Evolutionary conservation across 2,888 invertebrate species (phyloP), one percentile per base, ranked within the genome.

Genomic region (Campoplex capitator): DNA sequence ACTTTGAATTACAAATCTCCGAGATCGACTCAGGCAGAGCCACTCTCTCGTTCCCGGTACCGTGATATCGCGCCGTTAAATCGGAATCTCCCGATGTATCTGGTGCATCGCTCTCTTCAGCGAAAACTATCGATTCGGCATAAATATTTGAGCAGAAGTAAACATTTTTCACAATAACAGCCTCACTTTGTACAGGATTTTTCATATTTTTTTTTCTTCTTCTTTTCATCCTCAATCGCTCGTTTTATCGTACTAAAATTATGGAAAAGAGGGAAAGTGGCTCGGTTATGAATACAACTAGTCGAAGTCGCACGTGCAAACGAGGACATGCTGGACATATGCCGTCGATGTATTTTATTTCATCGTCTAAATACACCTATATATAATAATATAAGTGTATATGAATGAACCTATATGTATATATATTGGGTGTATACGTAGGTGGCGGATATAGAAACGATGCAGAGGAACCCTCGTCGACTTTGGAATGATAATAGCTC

Each of bases 401-500:
- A 71, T 71, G 38, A 38, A 6, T 6, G 4, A 38, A 9, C 9
- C 45, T n/a, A 48, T 1, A 65, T 18, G 28, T 48, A 58, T 58
- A 16, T 38, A 56, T 38, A 38, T 38, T 1, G 38, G n/a, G 3
- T 32, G 7, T 35, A 58, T 28, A 51, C 18, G 51, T 16, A 35
- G 9, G 70, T 70, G 32, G 32, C 35, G 48, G 70, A 78, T 73
- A 78, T 58, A 74, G 78, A 83, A 87, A 86, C 54, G 84, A 75
- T 80, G 62, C 54, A 71, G 80, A 88, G 86, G 88, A 90, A 90
- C 91, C 92, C 92, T 92, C 91, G 89, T 90, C 91, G 89, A 92
- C 91, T 92, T 86, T 81, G 90, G 91, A 93, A 93, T 92, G 93
- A 93, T 94, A 93, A 94, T 93, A 90, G 92, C 91, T 91, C 56